Evolutionary conservation across 2,113 vertebrate genomes (phyloP), one percentile per base, ranked within the genome.

Genomic region (Heterochromis multidens): DNA sequence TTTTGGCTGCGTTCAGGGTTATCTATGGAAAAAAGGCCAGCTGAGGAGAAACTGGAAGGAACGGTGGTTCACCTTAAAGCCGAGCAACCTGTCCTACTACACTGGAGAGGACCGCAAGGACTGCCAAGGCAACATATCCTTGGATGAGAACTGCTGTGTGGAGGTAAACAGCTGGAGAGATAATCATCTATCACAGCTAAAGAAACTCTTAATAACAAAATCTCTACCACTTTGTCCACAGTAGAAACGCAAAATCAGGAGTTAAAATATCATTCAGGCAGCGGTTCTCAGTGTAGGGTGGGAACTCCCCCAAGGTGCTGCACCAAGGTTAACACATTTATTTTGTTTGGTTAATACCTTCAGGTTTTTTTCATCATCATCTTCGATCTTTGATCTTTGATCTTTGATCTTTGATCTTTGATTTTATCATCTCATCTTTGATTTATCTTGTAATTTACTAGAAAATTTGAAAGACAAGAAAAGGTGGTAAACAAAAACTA

Each of bases 11-110:
- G 9, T 60, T n/a, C 96, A 99, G 98, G 98, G 98, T 40, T 99
- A 99, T 89, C 95, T 99, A 85, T 98, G 98, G 97, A 99, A 99
- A 90, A 97, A 96, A 90, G 98, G 97, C 12, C 97, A 99, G 79
- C 93, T 99, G 92, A 96, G 98, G 85, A 97, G 98, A 90, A 99
- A 98, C 95, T 99, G 98, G 98, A 96, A 97, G 0, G 98, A 99
- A 88, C 96, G 98, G 79, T 99, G 98, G 98, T 99, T 99, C 95
- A 97, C 95, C 9, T 94, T 99, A 79, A 97, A 97, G 92, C 98
- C 98, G 29, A 97, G 95, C 79, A 95, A 92, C 90, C 92, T 99
- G 84, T 96, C 96, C 54, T 99, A 99, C 93, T 99, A 97, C 85
- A 93, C 94, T 29, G 96, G 96, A 0, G 98, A 99, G 90, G 98